Evolutionary conservation across 2,113 vertebrate species (phyloP).

Genomic region (Geococcyx californianus): DNA sequence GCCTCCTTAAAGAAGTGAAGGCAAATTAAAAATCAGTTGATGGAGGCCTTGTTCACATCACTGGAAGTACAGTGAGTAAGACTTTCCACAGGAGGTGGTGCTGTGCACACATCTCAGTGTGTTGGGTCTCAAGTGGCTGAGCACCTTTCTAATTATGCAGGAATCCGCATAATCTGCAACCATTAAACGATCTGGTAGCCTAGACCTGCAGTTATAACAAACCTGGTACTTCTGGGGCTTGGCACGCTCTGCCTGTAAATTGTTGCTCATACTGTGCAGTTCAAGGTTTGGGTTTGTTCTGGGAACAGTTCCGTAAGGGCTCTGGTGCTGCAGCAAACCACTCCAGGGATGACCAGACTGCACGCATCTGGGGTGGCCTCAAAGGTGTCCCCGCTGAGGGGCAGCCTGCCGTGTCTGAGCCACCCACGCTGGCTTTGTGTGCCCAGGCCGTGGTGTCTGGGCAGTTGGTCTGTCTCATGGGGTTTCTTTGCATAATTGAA

Average conservation of each 20-base stretch:
- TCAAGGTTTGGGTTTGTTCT: neutral
- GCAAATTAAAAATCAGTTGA: neutral
- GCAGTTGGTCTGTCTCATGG: neutral
- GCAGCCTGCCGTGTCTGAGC: neutral
- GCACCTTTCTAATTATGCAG: neutral
- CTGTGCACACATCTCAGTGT: neutral
- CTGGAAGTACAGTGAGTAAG: neutral
- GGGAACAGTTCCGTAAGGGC: neutral
- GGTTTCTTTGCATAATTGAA: neutral
- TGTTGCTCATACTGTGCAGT: neutral
- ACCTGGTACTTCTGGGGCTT: neutral
- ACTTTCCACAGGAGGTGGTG: conserved; percentile 53
- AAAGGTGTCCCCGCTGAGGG: neutral
- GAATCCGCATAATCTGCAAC: neutral
- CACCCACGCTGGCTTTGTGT: neutral
- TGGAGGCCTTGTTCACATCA: neutral
- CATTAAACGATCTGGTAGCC: neutral
- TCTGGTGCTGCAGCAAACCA: neutral
- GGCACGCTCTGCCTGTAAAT: neutral
- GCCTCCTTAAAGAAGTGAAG: neutral
- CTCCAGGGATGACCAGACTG: fast-evolving
- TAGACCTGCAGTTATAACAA: neutral
- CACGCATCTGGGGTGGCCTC: neutral
- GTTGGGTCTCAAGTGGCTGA: neutral
- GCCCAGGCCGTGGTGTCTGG: neutral